Evolutionary conservation across 2,888 invertebrate species (phyloP).

Genomic region (Cybosia mesomella): DNA sequence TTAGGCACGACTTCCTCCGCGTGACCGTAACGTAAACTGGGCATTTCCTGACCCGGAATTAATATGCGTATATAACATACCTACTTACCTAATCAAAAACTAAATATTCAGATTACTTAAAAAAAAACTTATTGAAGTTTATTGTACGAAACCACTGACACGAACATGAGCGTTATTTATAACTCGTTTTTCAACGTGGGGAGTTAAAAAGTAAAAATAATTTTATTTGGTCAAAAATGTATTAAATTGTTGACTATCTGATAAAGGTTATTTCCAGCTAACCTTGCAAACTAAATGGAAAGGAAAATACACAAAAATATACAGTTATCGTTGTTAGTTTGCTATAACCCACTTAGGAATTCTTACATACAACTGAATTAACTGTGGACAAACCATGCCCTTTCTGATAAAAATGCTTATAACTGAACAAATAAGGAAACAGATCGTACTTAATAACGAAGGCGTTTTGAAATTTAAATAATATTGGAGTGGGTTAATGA

Average conservation of each 20-base stretch:
- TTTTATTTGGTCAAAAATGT: neutral
- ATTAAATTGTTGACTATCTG: constrained; percentile 1
- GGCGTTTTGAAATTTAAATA: neutral
- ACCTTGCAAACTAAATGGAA: constrained; percentile 1
- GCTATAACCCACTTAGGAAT: neutral
- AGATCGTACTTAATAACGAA: neutral
- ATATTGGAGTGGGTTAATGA: neutral
- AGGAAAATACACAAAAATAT: constrained; percentile 5
- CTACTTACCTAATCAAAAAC: neutral
- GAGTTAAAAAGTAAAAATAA: neutral
- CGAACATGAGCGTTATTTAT: neutral
- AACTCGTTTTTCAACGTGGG: neutral
- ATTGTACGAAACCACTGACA: neutral
- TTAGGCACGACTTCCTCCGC: no score
- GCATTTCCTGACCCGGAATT: no score
- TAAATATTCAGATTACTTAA: neutral
- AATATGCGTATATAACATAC: no score
- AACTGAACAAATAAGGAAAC: neutral
- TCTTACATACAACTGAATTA: neutral
- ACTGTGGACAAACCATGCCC: neutral
- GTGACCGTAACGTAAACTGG: neutral
- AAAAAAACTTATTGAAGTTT: neutral
- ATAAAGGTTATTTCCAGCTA: constrained; percentile 2
- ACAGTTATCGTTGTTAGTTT: neutral
- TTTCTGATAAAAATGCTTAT: neutral